These are phyloP conservation scores for Chaetops frenatus DNA, from an alignment of 2,113 vertebrate genomes.

Conservation along the genomic window DNA sequence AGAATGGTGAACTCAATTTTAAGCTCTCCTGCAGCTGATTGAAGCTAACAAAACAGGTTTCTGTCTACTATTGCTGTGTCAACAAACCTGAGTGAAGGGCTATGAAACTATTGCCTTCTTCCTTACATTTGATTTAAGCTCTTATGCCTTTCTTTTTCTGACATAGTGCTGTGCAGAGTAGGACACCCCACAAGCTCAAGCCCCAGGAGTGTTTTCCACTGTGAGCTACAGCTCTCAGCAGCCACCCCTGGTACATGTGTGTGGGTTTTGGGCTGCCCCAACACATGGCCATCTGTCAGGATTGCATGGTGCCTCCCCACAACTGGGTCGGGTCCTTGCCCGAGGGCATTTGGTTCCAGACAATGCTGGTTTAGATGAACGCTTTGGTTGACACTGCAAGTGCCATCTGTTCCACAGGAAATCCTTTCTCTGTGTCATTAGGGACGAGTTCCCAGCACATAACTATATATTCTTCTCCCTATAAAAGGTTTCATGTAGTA, in stretches of 20 bases:
- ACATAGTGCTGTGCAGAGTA: neutral
- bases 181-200: neutral
- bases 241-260: neutral
- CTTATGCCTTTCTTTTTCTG: rapidly evolving
- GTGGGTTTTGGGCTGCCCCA: neutral
- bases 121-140: neutral
- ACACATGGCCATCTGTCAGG: constrained; percentile 41
- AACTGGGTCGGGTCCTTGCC: constrained; percentile 56
- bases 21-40: neutral
- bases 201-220: neutral
- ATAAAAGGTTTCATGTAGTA: neutral
- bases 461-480: constrained; percentile 6
- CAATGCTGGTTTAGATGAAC: constrained; percentile 54
- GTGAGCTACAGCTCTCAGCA: neutral
- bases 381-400: constrained; percentile 30
- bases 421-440: constrained; percentile 43
- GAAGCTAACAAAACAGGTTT: neutral
- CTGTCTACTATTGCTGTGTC: neutral
- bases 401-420: constrained; percentile 56
- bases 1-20: neutral
- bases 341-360: constrained; percentile 44
- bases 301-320: constrained; percentile 26
- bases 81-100: neutral
- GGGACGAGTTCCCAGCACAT: constrained; percentile 37
- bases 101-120: neutral